Evolutionary conservation across 2,888 invertebrate genomes (phyloP), one percentile per base, ranked within the genome.

Genomic region (Trilocha varians): DNA sequence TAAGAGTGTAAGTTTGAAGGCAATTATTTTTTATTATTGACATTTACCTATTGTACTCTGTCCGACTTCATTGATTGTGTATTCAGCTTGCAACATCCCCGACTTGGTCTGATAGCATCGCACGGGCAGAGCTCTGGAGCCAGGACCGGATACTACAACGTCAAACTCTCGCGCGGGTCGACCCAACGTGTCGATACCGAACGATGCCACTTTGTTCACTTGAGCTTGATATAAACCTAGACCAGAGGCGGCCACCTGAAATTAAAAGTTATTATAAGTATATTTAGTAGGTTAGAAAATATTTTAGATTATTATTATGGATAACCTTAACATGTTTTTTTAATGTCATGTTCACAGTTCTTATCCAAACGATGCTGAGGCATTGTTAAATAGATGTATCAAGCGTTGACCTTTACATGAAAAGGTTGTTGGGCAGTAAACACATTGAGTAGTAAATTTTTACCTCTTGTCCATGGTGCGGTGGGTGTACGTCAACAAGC

Each of bases 41-140:
- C 38, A 45, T 57, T 72, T 57, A 92, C 92, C 89, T 55, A 90
- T 88, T 36, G 89, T 86, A 55, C 89, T 89, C 52, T 90, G 88
- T 37, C 92, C 92, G 16, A 93, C 89, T 62, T 92, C 92, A 44
- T 91, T 91, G 18, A 95, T 91, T 13, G 93, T 93, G 76, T 94
- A 99, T 76, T 99, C 99, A 0, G 98, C 98, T 69, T 97, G 92
- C 42, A 98, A 87, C 62, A 97, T 93, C 2, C 98, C 98, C 47
- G 98, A 97, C 64, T 98, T 95, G 47, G 98, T 98, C 69, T 97
- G 97, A 73, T 97, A 97, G 67, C 99, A 98, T 44, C 97, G 74
- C 3, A 98, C 96, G 0, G 96, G 95, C 34, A 97, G 87, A 0
- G 95, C 94, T 49, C 91, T 88, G 0, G 93, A 90, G 5, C 91